Base-by-base conservation (phyloP, 2,888 invertebrate genomes). In the Xestia sexstrigata region DNA sequence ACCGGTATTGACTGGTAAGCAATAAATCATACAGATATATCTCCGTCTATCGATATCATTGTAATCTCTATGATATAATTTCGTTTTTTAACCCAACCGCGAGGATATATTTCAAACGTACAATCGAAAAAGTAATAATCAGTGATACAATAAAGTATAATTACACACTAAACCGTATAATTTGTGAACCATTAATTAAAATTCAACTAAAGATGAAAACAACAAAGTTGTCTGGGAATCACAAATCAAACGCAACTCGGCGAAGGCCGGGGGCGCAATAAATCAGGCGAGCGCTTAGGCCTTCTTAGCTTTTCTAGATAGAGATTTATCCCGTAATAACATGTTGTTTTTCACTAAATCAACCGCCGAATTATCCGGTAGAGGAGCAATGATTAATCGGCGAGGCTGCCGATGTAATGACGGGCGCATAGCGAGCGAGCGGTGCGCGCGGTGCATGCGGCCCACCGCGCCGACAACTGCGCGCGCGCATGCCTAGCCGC, bases 281-380 rank as follows among this genome's bases (percentile, higher is more conserved):
- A 96, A 96, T 96, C 96, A 95, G 93, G 79, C 91, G 92, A 92
- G 94, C 94, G 95, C 95, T 96, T 96, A 96, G 96, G 95, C 95
- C 96, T 96, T 95, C 96, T 96, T 96, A 96, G 96, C 96, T 96
- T 96, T 96, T 96, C 96, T 96, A 96, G 96, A 96, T 96, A 96
- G 95, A 96, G 96, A 96, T 96, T 96, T 96, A 96, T 96, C 96
- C 96, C 93, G 92, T 96, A 96, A 96, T 96, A 96, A 96, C 96
- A 96, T 91, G 96, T 96, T 96, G 95, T 93, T 95, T 96, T 96
- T 96, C 96, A 96, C 94, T 96, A 96, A 96, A 96, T 96, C 96
- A 96, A 95, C 94, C 93, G 93, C 96, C 96, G 96, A 96, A 96
- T 96, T 96, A 96, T 96, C 96, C 96, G 93, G 96, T 96, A 96